Evolutionary conservation across 1,140 invertebrate species (phyloP).

Genomic region (Heterodera carotae): DNA sequence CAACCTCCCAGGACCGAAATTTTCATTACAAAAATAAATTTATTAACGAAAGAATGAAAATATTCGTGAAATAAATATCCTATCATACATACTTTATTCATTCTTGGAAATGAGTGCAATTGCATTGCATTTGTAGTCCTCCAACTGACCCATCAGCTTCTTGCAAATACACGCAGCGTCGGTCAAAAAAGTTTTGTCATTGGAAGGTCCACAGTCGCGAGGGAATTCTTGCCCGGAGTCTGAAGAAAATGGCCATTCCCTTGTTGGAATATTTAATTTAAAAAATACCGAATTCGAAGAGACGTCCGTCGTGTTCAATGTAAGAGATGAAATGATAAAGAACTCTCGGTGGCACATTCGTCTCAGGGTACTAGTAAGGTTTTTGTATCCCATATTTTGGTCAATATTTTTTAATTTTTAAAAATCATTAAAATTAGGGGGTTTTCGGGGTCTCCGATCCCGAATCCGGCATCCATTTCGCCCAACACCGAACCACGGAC

Average conservation of each 20-base stretch:
- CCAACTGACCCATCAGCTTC: slow-evolving; percentile 41
- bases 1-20: no score
- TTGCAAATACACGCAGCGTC: slow-evolving; percentile 52
- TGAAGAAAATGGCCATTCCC: slow-evolving; percentile 18
- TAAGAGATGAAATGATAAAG: slow-evolving; percentile 57
- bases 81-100: background rate
- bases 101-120: slow-evolving; percentile 38
- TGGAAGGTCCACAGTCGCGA: slow-evolving; percentile 56
- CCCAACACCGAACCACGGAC: no score
- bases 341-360: slow-evolving; percentile 39
- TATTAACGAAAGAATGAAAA: no score
- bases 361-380: no score
- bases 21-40: no score
- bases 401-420: no score
- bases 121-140: slow-evolving; percentile 48
- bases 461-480: no score
- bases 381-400: no score
- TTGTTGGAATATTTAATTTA: background rate
- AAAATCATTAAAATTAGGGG: no score
- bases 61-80: background rate
- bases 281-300: slow-evolving; percentile 32
- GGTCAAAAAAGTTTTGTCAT: slow-evolving; percentile 37
- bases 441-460: no score
- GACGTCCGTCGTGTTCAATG: slow-evolving; percentile 25
- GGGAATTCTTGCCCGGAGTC: slow-evolving; percentile 42